A percentile compares a stretch with the other conserved stretches of the same genome.
phyloP scores from a whole-genome alignment of 2,797 vertebrate genomes.

The Betta splendens region DNA sequence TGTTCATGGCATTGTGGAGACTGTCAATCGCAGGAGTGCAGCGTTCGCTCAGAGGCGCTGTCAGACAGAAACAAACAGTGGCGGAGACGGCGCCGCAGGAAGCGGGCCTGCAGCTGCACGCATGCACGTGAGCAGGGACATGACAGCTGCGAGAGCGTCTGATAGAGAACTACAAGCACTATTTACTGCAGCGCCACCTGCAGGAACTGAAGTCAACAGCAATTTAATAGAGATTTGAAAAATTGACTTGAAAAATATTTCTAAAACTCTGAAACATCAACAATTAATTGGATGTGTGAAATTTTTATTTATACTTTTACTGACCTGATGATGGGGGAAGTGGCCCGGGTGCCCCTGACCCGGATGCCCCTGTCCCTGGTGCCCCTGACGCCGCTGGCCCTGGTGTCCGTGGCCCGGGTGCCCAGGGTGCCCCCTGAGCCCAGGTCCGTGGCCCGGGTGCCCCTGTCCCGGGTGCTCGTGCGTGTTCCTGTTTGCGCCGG shows the following conservation, averaged over 20 bases:
- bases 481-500: conserved; percentile 31
- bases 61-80: conserved; percentile 39
- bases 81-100: conserved; percentile 12
- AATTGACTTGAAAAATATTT: too few species aligned
- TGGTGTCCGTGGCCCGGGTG: conserved; percentile 48
- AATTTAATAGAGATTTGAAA: too few species aligned
- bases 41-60: conserved; percentile 41
- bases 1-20: conserved; percentile 32
- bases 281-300: too few species aligned
- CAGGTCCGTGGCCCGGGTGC: conserved; percentile 51
- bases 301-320: too few species aligned
- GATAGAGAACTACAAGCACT: conserved; percentile 1
- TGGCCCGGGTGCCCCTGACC: conserved; percentile 49
- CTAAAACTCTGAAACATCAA: conserved; percentile 19
- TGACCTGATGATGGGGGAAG: conserved; percentile 70
- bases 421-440: conserved; percentile 25
- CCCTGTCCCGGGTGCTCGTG: conserved; percentile 18
- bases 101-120: background rate
- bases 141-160: conserved; percentile 35
- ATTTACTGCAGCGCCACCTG: too few species aligned
- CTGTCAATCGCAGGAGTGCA: conserved; percentile 36
- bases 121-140: conserved; percentile 15
- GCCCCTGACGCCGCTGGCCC: too few species aligned
- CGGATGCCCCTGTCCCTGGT: conserved; percentile 49
- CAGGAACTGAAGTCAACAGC: too few species aligned